Evolutionary conservation across 2,113 vertebrate genomes (phyloP), one percentile per base, ranked within the genome.

Genomic region (Dromaius novaehollandiae): DNA sequence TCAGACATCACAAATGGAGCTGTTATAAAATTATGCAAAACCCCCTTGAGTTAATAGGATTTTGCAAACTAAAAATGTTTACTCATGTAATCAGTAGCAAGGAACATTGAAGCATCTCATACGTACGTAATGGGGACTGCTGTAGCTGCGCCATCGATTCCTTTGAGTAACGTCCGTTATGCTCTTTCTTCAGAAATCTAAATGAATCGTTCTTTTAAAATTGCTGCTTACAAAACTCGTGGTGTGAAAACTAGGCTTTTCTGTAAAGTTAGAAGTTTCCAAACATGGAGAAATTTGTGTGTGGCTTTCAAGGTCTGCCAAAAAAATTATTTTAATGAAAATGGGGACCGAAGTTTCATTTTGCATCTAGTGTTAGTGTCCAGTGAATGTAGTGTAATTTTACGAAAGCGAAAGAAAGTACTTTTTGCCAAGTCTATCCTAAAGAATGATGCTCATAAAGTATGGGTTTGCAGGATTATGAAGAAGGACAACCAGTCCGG

Each of bases 11-110:
- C 55, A n/a, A 60, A 74, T 84, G 79, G 79, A 92, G 87, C 86
- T 91, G 90, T 94, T 91, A 88, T 16, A 90, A 94, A 96, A 86
- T 92, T 81, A 66, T 56, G 68, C 78, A 79, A 82, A 95, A 91
- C 92, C 65, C 84, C 64, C 86, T 89, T 64, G 87, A 95, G 74
- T 95, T 83, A 69, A 91, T 71, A 78, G 85, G 50, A 73, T 90
- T 86, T 82, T 51, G 74, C 71, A 74, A 81, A 44, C 81, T 74
- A 36, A 86, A 69, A 78, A 91, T 82, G 40, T 86, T 95, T 89
- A 90, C 70, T 88, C 81, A 2, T 51, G 77, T 85, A 65, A 76
- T 77, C 56, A 85, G 90, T 2, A 46, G 84, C 25, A 60, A 85
- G 80, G 82, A 85, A 60, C 36, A 81, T 19, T 0, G 25, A 48